Percentiles rank a stretch among this genome's conserved stretches.
Conservation (phyloP, 1,140 invertebrate species). For the Drosophila busckii region DNA sequence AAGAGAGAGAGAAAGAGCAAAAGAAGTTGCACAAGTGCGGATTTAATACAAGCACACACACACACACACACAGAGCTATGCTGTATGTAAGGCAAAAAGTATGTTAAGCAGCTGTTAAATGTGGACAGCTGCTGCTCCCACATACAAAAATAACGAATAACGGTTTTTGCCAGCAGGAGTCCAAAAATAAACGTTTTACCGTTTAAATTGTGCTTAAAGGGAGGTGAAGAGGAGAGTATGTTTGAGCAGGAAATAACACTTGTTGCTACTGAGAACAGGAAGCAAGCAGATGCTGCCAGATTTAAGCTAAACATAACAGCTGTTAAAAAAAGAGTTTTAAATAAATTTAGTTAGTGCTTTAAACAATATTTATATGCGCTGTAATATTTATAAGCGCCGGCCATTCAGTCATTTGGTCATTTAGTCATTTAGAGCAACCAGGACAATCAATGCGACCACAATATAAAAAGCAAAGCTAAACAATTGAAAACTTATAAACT, state of each 20-base stretch:
- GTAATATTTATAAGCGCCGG: no score
- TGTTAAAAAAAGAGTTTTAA: slow-evolving; percentile 3
- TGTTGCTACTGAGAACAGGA: slow-evolving; percentile 28
- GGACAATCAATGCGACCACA: slow-evolving; percentile 17
- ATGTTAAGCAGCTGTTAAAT: slow-evolving; percentile 63
- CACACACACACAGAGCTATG: slow-evolving; percentile 2
- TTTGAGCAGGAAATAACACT: slow-evolving; percentile 13
- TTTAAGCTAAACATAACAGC: slow-evolving; percentile 1
- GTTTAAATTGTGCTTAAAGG: not conserved
- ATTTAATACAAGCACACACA: slow-evolving; percentile 35
- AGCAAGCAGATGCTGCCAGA: slow-evolving; percentile 5
- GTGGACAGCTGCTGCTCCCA: slow-evolving; percentile 33
- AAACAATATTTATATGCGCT: no score
- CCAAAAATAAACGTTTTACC: slow-evolving; percentile 21
- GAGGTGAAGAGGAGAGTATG: not conserved
- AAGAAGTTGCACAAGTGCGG: slow-evolving; percentile 64
- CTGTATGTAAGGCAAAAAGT: slow-evolving; percentile 16
- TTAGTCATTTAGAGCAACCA: slow-evolving; percentile 25
- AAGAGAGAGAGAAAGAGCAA: not conserved
- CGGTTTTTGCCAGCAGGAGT: slow-evolving; percentile 4
- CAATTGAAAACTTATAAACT: slow-evolving; percentile 72
- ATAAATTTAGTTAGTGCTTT: not conserved
- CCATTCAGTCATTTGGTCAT: slow-evolving; percentile 49
- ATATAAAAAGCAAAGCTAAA: slow-evolving; percentile 19
- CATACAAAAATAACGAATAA: slow-evolving; percentile 26